These are phyloP conservation scores for Dendrocincla fuliginosa DNA, from an alignment of 2,797 vertebrate genomes.

Conservation along the genomic window DNA sequence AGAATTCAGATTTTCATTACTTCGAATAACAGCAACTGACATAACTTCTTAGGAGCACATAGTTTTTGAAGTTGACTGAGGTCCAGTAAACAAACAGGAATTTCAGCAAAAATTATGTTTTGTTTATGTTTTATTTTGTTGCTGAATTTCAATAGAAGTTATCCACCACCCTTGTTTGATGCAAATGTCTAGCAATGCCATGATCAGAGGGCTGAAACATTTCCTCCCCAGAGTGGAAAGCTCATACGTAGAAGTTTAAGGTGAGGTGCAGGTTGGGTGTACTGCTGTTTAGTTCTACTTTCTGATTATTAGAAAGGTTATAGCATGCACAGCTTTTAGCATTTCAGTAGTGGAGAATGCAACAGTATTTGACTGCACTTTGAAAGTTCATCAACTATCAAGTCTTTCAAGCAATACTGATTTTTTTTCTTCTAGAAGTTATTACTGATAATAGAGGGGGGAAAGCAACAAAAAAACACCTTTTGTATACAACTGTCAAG, in stretches of 20 bases:
- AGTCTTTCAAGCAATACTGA: background rate
- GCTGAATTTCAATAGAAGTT: background rate
- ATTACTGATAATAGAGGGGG: background rate
- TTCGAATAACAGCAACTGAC: background rate
- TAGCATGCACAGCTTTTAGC: background rate
- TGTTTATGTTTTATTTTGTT: background rate
- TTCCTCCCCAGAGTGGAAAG: background rate
- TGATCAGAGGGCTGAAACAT: background rate
- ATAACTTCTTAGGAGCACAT: background rate
- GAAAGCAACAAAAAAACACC: background rate
- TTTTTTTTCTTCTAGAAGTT: background rate
- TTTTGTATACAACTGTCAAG: background rate
- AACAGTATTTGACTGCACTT: background rate
- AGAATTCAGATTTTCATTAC: background rate
- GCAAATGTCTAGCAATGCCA: background rate
- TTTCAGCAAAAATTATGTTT: background rate
- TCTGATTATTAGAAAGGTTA: background rate
- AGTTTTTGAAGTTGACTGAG: background rate
- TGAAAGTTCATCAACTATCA: background rate
- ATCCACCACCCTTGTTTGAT: background rate
- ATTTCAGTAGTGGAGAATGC: background rate
- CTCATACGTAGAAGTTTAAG: background rate
- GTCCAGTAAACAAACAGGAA: background rate
- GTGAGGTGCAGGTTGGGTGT: background rate
- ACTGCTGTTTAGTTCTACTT: background rate